Evolutionary conservation across 92 coral and sea anemone genomes (phyloP), one percentile per base, ranked within the genome.

Genomic region (Pocillopora meandrina): DNA sequence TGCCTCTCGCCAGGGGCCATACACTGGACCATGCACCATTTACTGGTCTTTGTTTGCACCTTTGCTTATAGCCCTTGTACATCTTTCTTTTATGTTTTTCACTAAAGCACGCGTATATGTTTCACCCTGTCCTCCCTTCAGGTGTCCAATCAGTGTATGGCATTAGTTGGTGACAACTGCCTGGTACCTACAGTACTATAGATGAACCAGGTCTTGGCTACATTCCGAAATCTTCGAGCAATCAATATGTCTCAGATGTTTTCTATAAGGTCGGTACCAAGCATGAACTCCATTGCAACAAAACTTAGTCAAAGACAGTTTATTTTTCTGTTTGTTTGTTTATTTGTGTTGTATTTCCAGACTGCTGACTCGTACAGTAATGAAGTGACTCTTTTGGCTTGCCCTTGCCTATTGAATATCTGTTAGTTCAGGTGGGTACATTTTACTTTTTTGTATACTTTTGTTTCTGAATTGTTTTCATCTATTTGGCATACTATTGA

Each of bases 321-420:
- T 20, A 11, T 64, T 18, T 55, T 15, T 20, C 2, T 35, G 26
- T 23, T 23, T 23, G 26, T 23, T 23, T 23, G 0, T 23, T 5
- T 26, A 21, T 42, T 2, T 74, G 26, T 79, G 52, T 56, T 87
- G 56, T 76, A 21, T 64, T 84, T 77, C 62, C 65, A 96, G 99
- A 92, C 90, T 66, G 88, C 85, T 76, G 99, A 94, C 84, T 92
- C 98, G 1, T 96, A 96, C 71, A 91, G 96, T 26, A 96, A 96
- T 72, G 99, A 96, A 74, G 97, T 96, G 49, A 96, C 98, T 34
- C 80, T 94, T 31, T 84, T 96, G 9, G 99, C 99, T 20, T 81
- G 98, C 66, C 99, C 99, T n/a, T 96, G 99, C 99, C 99, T 10
- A 96, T 96, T 36, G 99, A 96, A 85, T 94, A 96, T 86, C 92